These are phyloP conservation scores for Heliconius hortense DNA, from an alignment of 2,888 invertebrate genomes.

Conservation along the genomic window DNA sequence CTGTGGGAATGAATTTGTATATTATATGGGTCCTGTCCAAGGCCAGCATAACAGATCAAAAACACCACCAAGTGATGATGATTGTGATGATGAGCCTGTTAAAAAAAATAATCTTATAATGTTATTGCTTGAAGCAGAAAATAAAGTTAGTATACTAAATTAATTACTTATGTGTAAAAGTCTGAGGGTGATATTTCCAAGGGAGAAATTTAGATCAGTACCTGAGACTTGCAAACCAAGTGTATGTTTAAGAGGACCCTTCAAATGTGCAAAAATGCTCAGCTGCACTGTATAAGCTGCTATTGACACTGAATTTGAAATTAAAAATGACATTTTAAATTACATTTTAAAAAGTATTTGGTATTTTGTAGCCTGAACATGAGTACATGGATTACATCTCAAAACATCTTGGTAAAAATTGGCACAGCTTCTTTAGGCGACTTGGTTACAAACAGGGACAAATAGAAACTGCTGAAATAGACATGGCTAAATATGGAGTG, in stretches of 20 bases:
- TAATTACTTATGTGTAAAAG: not conserved
- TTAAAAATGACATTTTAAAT: not conserved
- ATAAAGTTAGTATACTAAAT: slow-evolving; percentile 53
- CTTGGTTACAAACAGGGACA: slow-evolving; percentile 83
- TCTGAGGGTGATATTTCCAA: too few relatives aligned
- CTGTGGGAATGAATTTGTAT: slow-evolving; percentile 68
- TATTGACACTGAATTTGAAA: not conserved
- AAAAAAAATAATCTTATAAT: slow-evolving; percentile 63
- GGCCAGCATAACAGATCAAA: slow-evolving; percentile 43
- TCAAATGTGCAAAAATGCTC: not conserved
- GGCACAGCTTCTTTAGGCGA: slow-evolving; percentile 80
- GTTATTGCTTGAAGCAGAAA: slow-evolving; percentile 63
- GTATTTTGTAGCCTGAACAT: slow-evolving; percentile 65
- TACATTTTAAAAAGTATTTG: not conserved
- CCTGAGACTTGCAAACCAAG: too few relatives aligned
- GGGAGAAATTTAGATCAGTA: too few relatives aligned
- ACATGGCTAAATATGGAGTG: slow-evolving; percentile 72
- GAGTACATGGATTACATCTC: slow-evolving; percentile 82
- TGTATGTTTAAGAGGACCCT: too few relatives aligned
- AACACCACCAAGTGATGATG: slow-evolving; percentile 32
- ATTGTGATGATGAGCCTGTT: slow-evolving; percentile 54
- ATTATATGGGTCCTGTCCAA: slow-evolving; percentile 63
- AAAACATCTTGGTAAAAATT: slow-evolving; percentile 82
- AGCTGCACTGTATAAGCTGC: not conserved
- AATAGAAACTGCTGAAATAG: slow-evolving; percentile 82